These are phyloP conservation scores for Cheilosia urbana DNA, from an alignment of 2,888 invertebrate species.

Conservation along the genomic window DNA sequence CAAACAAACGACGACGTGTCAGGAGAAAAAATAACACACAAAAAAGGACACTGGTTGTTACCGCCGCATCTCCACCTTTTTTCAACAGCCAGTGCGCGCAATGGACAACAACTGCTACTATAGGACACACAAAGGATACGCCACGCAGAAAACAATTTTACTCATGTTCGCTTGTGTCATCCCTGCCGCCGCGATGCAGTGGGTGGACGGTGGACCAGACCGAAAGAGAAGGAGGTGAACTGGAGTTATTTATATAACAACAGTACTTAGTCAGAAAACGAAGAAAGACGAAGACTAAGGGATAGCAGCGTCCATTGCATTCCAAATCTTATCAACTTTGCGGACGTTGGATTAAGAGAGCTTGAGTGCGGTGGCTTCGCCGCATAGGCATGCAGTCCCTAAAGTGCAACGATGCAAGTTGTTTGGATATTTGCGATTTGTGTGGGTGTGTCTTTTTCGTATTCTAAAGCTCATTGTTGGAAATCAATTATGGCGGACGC, in stretches of 20 bases:
- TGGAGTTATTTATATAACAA: constrained; percentile 44
- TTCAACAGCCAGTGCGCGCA: constrained; percentile 24
- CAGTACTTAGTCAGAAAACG: constrained; percentile 17
- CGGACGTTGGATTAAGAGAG: constrained; percentile 59
- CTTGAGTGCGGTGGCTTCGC: constrained; percentile 5
- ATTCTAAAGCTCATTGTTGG: constrained; percentile 29
- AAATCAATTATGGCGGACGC: constrained; percentile 51
- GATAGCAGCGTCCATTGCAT: constrained; percentile 63
- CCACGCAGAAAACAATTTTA: constrained; percentile 64
- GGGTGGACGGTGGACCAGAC: not conserved
- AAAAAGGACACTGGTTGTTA: constrained; percentile 45
- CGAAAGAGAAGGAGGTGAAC: not conserved
- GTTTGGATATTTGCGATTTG: not conserved
- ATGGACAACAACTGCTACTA: constrained; percentile 61
- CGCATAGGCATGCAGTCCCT: constrained; percentile 58
- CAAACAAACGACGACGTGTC: constrained; percentile 35
- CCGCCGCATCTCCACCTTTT: constrained; percentile 49
- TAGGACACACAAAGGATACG: constrained; percentile 34
- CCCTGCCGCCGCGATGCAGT: constrained; percentile 39
- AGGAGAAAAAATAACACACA: constrained; percentile 30
- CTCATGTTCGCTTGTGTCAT: constrained; percentile 55
- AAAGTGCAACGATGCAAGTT: constrained; percentile 26
- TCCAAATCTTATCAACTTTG: constrained; percentile 53
- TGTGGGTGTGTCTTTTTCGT: not conserved
- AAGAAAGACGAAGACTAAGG: constrained; percentile 28